A percentile compares a stretch with the other conserved stretches of the same genome.
These are phyloP conservation scores for Galerucella calmariensis DNA, from an alignment of 2,888 invertebrate genomes.

Conservation along the genomic window DNA sequence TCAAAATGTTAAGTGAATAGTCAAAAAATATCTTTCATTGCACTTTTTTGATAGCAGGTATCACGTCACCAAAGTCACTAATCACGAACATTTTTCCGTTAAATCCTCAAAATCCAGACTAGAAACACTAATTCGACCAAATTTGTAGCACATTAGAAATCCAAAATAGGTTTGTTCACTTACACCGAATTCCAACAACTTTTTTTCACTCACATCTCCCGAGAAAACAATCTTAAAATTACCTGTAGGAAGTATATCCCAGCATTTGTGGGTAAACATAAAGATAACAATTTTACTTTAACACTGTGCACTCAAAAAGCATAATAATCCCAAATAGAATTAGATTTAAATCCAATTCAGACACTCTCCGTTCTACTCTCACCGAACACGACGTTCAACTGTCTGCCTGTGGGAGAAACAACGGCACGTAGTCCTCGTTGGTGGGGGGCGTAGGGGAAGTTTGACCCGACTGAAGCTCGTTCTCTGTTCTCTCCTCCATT, in stretches of 20 bases:
- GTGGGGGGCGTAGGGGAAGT: slow-evolving; percentile 71
- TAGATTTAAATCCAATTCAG: slow-evolving; percentile 34
- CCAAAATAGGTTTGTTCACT: slow-evolving; percentile 18
- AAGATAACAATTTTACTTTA: slow-evolving; percentile 57
- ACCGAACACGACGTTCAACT: slow-evolving; percentile 61
- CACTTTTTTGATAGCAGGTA: background rate
- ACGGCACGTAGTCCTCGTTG: slow-evolving; percentile 66
- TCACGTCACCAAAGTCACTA: background rate
- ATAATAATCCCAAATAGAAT: slow-evolving; percentile 40
- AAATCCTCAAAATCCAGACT: background rate
- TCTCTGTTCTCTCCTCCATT: slow-evolving; percentile 63
- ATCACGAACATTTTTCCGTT: background rate
- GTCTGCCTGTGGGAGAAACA: slow-evolving; percentile 71
- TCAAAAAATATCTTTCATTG: background rate
- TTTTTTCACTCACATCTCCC: slow-evolving; percentile 24
- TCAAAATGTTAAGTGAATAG: background rate
- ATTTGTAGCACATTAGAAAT: background rate
- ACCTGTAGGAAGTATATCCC: slow-evolving; percentile 77
- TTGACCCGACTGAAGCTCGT: slow-evolving; percentile 60
- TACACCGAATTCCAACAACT: slow-evolving; percentile 24
- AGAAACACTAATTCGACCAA: background rate
- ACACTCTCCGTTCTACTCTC: slow-evolving; percentile 45
- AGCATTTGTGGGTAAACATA: slow-evolving; percentile 73
- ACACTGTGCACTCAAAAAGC: slow-evolving; percentile 49
- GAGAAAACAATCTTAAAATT: slow-evolving; percentile 49